These are phyloP conservation scores for Cyprinodon brontotheroides DNA, from an alignment of 2,113 vertebrate genomes.

Conservation along the genomic window DNA sequence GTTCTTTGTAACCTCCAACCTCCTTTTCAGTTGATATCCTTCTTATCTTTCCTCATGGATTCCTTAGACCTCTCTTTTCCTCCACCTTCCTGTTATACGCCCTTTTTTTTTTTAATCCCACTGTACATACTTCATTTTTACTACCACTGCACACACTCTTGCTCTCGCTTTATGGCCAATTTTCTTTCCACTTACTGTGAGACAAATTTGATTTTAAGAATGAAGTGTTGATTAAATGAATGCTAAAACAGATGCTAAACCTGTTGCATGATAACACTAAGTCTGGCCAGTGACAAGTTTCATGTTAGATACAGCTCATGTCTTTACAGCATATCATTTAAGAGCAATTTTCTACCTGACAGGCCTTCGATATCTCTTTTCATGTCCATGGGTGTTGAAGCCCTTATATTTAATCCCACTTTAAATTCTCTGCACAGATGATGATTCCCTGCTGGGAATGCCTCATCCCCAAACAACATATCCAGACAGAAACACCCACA, in stretches of 20 bases:
- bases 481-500: not conserved
- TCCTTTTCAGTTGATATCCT: too few relatives aligned
- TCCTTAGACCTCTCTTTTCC: not conserved
- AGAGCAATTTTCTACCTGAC: constrained; percentile 4
- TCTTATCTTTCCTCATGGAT: not conserved
- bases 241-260: too few relatives aligned
- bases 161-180: not conserved
- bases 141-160: not conserved
- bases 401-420: not conserved
- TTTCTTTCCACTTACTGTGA: too few relatives aligned
- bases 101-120: not conserved
- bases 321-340: constrained; percentile 12
- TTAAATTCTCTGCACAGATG: constrained; percentile 12
- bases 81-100: not conserved
- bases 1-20: too few relatives aligned
- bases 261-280: not conserved
- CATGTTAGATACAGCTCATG: not conserved
- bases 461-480: not conserved
- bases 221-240: too few relatives aligned
- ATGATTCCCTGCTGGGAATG: constrained; percentile 18
- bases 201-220: too few relatives aligned
- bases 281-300: not conserved
- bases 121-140: not conserved
- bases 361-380: not conserved
- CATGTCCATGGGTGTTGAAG: not conserved